These are phyloP conservation scores for Gymnorhina tibicen DNA, from an alignment of 2,113 vertebrate species.

Conservation along the genomic window DNA sequence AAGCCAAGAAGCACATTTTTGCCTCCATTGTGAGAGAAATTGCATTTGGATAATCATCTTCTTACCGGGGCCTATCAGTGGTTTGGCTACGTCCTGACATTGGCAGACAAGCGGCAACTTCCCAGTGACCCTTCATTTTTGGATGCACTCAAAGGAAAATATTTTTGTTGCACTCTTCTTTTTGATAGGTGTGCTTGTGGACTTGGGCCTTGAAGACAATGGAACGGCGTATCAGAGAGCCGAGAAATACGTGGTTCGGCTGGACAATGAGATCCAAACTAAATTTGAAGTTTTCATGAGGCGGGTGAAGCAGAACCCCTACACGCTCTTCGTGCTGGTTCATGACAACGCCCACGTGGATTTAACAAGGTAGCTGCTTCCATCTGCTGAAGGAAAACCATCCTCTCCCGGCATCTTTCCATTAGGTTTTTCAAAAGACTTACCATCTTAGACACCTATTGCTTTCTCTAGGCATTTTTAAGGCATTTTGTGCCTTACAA, in stretches of 20 bases:
- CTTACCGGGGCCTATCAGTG: not conserved
- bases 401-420: not conserved
- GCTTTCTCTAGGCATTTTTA: not conserved
- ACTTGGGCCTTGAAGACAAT: slow-evolving; percentile 90
- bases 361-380: slow-evolving; percentile 86
- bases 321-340: slow-evolving; percentile 94
- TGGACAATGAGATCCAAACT: slow-evolving; percentile 88
- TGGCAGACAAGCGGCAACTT: not conserved
- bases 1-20: not conserved
- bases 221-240: slow-evolving; percentile 81
- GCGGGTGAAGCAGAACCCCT: slow-evolving; percentile 94
- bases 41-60: not conserved
- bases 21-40: not conserved
- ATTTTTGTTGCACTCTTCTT: not conserved
- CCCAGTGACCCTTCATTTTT: not conserved
- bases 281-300: slow-evolving; percentile 96
- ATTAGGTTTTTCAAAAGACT: not conserved
- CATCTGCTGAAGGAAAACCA: not conserved
- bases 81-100: not conserved
- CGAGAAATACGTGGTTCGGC: slow-evolving; percentile 90
- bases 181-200: slow-evolving; percentile 88
- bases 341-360: slow-evolving; percentile 96
- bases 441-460: accelerated
- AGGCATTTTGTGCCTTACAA: not conserved
- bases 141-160: not conserved